These are phyloP conservation scores for Clostera curtula DNA, from an alignment of 2,888 invertebrate genomes.

Conservation along the genomic window DNA sequence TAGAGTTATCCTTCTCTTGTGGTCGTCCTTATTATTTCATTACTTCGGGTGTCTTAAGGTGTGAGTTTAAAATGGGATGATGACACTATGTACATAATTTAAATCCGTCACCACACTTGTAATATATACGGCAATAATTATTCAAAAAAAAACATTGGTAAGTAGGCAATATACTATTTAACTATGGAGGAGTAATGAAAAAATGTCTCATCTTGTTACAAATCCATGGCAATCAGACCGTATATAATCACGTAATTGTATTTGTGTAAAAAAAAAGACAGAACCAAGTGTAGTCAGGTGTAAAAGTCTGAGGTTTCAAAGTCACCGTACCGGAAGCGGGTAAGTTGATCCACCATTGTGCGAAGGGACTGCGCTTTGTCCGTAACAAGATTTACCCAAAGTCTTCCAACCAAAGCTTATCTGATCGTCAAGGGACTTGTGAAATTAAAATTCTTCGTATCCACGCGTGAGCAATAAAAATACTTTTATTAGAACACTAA, in stretches of 20 bases:
- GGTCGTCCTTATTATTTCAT: no score
- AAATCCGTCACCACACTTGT: no score
- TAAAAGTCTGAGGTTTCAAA: slow-evolving; percentile 47
- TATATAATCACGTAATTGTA: slow-evolving; percentile 36
- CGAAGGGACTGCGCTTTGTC: slow-evolving; percentile 43
- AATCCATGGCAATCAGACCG: slow-evolving; percentile 19
- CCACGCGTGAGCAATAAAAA: no score
- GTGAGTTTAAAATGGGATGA: no score
- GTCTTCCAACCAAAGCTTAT: slow-evolving; percentile 36
- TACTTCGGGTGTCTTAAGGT: no score
- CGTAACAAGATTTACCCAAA: slow-evolving; percentile 58
- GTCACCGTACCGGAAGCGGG: slow-evolving; percentile 50
- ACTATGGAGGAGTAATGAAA: slow-evolving; percentile 7
- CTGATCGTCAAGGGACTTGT: slow-evolving; percentile 37
- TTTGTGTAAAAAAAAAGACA: slow-evolving; percentile 33
- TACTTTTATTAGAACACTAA: no score
- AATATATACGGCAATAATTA: no score
- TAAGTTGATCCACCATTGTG: slow-evolving; percentile 53
- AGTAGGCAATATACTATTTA: slow-evolving; percentile 4
- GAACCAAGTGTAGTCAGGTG: slow-evolving; percentile 48
- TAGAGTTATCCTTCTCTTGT: no score
- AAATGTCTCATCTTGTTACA: slow-evolving; percentile 13
- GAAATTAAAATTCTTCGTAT: slow-evolving; percentile 46
- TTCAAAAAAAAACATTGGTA: no score
- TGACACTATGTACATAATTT: no score